phyloP scores from a whole-genome alignment of 2,113 vertebrate genomes.

The Columba livia region DNA sequence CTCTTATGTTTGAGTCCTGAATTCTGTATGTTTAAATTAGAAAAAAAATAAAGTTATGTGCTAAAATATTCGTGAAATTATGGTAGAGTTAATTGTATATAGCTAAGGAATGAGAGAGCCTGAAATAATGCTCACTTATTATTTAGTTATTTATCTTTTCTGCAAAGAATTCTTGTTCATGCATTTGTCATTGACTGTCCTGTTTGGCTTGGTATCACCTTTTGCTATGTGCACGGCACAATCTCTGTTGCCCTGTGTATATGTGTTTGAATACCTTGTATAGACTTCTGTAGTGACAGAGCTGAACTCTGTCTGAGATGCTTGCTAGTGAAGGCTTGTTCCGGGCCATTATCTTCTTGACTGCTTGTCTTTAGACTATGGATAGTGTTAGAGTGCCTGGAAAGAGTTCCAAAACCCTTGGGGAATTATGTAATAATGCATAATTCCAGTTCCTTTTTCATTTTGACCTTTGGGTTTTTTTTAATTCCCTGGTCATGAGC shows the following conservation, averaged over 20 bases:
- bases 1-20: not conserved
- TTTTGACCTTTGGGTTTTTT: not conserved
- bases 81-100: not conserved
- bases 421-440: not conserved
- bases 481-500: not conserved
- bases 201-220: not conserved
- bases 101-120: not conserved
- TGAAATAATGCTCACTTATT: not conserved
- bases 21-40: not conserved
- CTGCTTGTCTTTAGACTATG: not conserved
- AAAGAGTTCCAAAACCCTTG: not conserved
- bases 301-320: not conserved
- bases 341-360: not conserved
- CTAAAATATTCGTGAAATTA: not conserved
- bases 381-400: not conserved
- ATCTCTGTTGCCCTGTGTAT: too few relatives aligned
- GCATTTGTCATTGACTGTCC: not conserved
- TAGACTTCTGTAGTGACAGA: not conserved
- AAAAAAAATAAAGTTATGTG: not conserved
- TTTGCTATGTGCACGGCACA: not conserved
- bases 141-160: not conserved
- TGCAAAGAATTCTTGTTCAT: accelerated
- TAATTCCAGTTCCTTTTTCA: not conserved
- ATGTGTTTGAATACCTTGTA: not conserved
- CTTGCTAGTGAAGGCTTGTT: not conserved